Evolutionary conservation across 2,113 vertebrate genomes (phyloP).

Genomic region (Patagioenas fasciata): DNA sequence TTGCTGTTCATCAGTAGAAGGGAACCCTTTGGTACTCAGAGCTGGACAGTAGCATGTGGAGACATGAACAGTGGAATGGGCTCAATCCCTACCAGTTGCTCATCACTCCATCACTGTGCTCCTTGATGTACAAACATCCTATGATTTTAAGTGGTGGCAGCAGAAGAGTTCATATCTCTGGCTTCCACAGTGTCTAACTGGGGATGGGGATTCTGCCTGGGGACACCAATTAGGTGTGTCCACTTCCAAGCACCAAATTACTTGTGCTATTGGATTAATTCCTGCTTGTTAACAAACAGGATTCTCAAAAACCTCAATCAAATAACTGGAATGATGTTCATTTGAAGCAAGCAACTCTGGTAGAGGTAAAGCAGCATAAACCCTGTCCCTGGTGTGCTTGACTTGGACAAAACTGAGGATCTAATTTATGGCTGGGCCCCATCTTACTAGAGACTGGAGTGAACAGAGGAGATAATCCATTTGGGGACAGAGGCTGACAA

Average conservation of each 20-base stretch:
- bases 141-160: background rate
- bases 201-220: background rate
- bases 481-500: background rate
- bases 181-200: background rate
- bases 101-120: too few species aligned
- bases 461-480: background rate
- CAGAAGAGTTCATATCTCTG: background rate
- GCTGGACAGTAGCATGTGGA: too few species aligned
- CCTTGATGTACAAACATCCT: background rate
- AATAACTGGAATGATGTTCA: background rate
- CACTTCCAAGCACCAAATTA: background rate
- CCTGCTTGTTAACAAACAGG: background rate
- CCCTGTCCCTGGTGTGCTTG: accelerated
- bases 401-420: background rate
- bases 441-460: background rate
- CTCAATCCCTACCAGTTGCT: too few species aligned
- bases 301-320: background rate
- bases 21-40: too few species aligned
- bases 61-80: too few species aligned
- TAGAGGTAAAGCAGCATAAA: background rate
- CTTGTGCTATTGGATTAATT: background rate
- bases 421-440: background rate
- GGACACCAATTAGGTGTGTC: background rate
- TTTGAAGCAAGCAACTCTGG: background rate
- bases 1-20: background rate